These are phyloP conservation scores for Pachyrhynchus sulphureomaculatus DNA, from an alignment of 1,140 invertebrate species.

Conservation along the genomic window DNA sequence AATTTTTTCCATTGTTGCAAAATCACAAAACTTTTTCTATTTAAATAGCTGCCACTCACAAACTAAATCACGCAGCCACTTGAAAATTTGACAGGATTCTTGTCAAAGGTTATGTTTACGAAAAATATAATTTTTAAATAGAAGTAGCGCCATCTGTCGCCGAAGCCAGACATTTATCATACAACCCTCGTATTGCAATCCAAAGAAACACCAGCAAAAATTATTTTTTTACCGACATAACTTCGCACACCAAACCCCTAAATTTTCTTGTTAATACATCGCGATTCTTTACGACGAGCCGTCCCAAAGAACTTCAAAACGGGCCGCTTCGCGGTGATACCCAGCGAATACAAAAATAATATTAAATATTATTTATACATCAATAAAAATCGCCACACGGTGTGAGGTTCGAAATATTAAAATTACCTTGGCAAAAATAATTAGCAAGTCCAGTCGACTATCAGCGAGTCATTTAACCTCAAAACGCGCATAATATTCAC, in stretches of 20 bases:
- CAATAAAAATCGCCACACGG: slow-evolving; percentile 34
- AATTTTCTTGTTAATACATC: slow-evolving; percentile 20
- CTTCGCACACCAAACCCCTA: neutral
- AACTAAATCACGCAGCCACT: too few relatives aligned
- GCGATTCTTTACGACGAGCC: slow-evolving; percentile 13
- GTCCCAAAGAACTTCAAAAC: slow-evolving; percentile 26
- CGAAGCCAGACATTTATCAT: too few relatives aligned
- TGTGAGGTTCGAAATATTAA: slow-evolving; percentile 39
- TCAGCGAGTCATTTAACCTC: slow-evolving; percentile 29
- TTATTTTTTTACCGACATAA: too few relatives aligned
- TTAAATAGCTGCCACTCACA: too few relatives aligned
- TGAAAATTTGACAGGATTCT: too few relatives aligned
- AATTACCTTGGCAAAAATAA: slow-evolving; percentile 35
- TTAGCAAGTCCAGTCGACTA: slow-evolving; percentile 36
- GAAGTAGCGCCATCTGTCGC: too few relatives aligned
- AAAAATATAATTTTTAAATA: too few relatives aligned
- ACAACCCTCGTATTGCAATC: too few relatives aligned
- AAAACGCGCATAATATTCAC: slow-evolving; percentile 40
- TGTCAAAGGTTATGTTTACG: too few relatives aligned
- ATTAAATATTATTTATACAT: slow-evolving; percentile 35
- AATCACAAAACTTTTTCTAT: too few relatives aligned
- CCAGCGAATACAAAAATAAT: slow-evolving; percentile 27
- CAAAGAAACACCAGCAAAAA: too few relatives aligned
- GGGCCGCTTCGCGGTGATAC: slow-evolving; percentile 17
- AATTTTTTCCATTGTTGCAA: too few relatives aligned